Percentiles rank a stretch among this genome's conserved stretches.
Evolutionary conservation across 2,797 vertebrate species (phyloP).

Genomic region (Halcyon smyrnensis): DNA sequence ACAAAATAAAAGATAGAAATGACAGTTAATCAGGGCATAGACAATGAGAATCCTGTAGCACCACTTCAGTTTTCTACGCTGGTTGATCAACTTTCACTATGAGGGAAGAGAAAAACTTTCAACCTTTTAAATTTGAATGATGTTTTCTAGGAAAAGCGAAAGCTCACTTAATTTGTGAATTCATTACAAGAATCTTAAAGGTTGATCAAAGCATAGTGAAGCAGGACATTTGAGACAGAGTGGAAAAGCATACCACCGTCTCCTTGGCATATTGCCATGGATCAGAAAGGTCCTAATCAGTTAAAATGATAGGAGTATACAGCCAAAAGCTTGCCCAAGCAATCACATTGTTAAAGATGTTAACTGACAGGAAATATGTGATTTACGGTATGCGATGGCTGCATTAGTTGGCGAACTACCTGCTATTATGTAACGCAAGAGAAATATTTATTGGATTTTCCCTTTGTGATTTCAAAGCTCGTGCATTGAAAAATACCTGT

Average conservation of each 20-base stretch:
- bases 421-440: background rate
- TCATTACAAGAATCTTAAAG: background rate
- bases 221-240: background rate
- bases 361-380: background rate
- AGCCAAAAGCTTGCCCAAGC: background rate
- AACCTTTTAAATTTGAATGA: background rate
- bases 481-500: background rate
- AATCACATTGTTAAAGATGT: background rate
- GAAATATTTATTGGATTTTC: background rate
- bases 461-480: background rate
- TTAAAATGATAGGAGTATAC: background rate
- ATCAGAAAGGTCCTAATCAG: background rate
- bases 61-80: background rate
- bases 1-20: background rate
- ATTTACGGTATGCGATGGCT: background rate
- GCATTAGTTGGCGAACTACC: background rate
- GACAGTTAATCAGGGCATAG: background rate
- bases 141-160: background rate
- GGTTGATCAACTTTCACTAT: background rate
- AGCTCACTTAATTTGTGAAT: background rate
- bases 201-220: background rate
- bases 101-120: background rate
- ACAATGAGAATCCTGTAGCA: background rate
- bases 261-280: background rate
- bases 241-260: background rate